Base-by-base conservation (phyloP, 1,140 invertebrate species). In the Harpegnathos saltator region DNA sequence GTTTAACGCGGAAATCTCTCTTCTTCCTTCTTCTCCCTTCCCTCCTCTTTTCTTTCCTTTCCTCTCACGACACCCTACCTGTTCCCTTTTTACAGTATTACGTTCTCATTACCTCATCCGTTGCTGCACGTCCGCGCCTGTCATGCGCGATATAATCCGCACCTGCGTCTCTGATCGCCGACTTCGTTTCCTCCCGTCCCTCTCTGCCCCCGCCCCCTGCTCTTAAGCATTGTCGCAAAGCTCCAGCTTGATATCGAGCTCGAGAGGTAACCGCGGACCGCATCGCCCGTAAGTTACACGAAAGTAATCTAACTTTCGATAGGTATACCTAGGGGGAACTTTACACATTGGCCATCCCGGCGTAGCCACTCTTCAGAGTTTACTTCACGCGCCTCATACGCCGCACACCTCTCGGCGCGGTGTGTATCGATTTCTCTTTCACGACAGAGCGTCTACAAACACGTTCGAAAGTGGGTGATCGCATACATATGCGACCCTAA, bases 271-370 rank as follows among this genome's bases (percentile, higher is more conserved):
- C 24, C 54, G 58, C 15, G 12, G 61, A 59, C 62, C 38, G 66
- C 52, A 84, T 85, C 71, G 80, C 26, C 62, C 52, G 58, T 38
- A 81, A 74, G 69, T 74, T 58, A 26, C 56, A 59, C 84, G 74
- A 78, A 86, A 86, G 83, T 85, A 89, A 90, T 89, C 80, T 80
- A 89, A 90, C 73, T 90, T 89, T 85, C 84, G 81, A 87, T 81
- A 59, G 82, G 22, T 75, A 83, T 38, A 75, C 56, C 61, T 66
- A 71, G 58, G 50, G n/a, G 12, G 48, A 73, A 86, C 65, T 78
- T 86, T 29, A 59, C 85, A 62, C 68, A 81, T 78, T 69, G 84
- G 26, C 68, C 85, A 86, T 83, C 72, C 65, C 59, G 52, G 38
- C 77, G 38, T 82, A 82, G 59, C 54, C 48, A 50, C 50, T 58